These are phyloP conservation scores for Neogale vison DNA, from an alignment of 2,113 vertebrate species.

Conservation along the genomic window DNA sequence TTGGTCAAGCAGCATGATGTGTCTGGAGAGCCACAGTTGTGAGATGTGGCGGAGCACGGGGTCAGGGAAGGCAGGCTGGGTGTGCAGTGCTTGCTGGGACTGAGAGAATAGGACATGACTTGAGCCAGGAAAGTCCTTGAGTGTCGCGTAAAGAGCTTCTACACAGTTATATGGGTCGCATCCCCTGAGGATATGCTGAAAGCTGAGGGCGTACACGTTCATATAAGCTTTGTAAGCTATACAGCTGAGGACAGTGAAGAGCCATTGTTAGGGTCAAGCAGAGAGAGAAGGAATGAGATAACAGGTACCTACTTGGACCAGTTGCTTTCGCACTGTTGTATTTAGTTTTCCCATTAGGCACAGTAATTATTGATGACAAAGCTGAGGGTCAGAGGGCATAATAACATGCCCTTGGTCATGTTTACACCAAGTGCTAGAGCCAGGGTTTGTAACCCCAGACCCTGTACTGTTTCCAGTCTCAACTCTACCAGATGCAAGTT, in stretches of 20 bases:
- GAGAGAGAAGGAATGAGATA: background rate
- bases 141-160: background rate
- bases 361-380: background rate
- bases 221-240: background rate
- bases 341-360: background rate
- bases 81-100: background rate
- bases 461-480: background rate
- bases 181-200: background rate
- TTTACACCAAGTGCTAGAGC: background rate
- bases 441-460: background rate
- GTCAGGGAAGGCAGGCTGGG: fast-evolving
- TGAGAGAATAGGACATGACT: background rate
- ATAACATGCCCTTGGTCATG: background rate
- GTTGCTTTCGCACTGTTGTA: background rate
- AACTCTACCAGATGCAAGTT: background rate
- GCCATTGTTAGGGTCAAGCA: background rate
- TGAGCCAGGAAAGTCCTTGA: background rate
- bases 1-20: background rate
- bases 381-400: background rate
- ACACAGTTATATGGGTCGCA: background rate
- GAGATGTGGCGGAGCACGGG: background rate
- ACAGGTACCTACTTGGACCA: background rate
- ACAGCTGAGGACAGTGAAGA: background rate
- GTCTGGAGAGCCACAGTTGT: background rate
- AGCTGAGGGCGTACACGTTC: background rate